Base-by-base conservation (phyloP, 2,797 vertebrate species). In the Lithobates pipiens region DNA sequence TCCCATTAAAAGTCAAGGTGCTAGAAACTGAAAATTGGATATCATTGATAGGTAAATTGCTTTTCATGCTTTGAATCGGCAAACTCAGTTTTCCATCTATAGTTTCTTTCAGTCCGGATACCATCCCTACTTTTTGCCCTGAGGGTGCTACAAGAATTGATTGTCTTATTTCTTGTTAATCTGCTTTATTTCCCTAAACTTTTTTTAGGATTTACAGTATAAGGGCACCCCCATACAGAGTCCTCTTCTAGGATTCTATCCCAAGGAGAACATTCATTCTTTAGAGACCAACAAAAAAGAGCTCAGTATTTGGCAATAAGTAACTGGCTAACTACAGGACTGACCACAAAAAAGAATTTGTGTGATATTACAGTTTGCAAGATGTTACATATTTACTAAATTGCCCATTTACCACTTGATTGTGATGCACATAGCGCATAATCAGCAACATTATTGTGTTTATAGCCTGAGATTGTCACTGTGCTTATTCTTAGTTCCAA, bases 241-340 rank as follows among this genome's bases (percentile, higher is more conserved):
- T n/a, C 34, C 32, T 72, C 25, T 81, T 57, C 32, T 39, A 39
- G 46, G 29, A 54, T 72, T 50, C 69, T 81, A 63, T 25, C 71
- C 68, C n/a, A 44, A 54, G 29, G 9, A 54, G 67, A 67, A 80
- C 78, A 80, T 71, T 79, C 10, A 50, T 44, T 32, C 32, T 63
- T 79, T 23, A 13, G 23, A n/a, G 44, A 80, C 50, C 29, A 54
- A 57, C 50, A 50, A 50, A 61, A 29, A 50, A 46, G 27, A 44
- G 72, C 34, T n/a, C 63, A 77, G 21, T 71, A 77, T 84, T 84
- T 84, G 82, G 73, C 82, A 84, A 77, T 77, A 32, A 71, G 74
- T 69, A 77, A 67, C 29, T 76, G 39, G 42, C 32, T 84, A 65
- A 57, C 70, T 75, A 84, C 81, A 83, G 81, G 72, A 73, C 80